Evolutionary conservation across 30 jellyfish, hydroid and myxozoan species (phyloP).

Genomic region (Catostylus mosaicus): DNA sequence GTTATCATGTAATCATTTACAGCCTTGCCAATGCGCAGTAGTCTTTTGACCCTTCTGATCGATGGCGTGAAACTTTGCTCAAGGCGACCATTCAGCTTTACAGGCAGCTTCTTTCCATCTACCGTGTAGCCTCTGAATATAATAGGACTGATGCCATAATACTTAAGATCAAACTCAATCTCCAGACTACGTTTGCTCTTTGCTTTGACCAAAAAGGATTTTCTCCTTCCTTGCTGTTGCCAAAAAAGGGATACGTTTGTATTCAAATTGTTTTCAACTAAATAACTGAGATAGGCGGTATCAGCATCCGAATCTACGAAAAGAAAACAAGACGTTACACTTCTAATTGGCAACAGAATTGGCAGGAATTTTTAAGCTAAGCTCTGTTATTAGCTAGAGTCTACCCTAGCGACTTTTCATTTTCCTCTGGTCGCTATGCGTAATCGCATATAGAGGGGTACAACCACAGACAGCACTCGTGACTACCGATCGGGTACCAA

Average conservation of each 20-base stretch:
- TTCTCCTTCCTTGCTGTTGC: constrained; percentile 59
- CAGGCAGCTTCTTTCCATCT: constrained; percentile 40
- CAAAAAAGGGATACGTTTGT: constrained; percentile 30
- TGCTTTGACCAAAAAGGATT: not conserved
- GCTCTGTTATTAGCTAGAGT: no score
- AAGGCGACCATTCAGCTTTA: constrained; percentile 44
- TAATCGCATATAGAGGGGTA: no score
- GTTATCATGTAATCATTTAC: constrained; percentile 25
- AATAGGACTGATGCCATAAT: constrained; percentile 55
- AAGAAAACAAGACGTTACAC: not conserved
- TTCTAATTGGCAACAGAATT: no score
- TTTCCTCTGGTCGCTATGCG: no score
- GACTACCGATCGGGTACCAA: no score
- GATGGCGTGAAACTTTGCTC: constrained; percentile 26
- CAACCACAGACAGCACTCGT: no score
- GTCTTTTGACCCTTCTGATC: not conserved
- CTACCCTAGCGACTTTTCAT: no score
- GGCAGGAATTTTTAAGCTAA: no score
- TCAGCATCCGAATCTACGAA: constrained; percentile 47
- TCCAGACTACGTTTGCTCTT: not conserved
- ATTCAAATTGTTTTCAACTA: constrained; percentile 7
- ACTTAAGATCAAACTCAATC: constrained; percentile 28
- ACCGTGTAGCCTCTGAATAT: constrained; percentile 31
- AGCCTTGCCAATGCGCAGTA: constrained; percentile 16
- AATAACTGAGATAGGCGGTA: constrained; percentile 30